Conservation (phyloP, 2,113 vertebrate genomes). For the Apeltes quadracus region DNA sequence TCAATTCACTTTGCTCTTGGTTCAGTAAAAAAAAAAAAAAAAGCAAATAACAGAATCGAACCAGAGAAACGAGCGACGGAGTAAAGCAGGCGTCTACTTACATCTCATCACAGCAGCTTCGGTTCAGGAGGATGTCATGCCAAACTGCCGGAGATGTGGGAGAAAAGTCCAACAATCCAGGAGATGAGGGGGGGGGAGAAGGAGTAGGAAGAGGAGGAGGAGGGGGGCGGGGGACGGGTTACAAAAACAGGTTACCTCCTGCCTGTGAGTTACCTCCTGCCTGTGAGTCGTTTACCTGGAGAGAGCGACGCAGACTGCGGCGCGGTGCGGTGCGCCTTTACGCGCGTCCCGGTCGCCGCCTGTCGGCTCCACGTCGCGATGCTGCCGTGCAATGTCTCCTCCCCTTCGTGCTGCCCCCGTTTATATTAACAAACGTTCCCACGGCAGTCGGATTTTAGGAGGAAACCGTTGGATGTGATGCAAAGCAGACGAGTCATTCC, state of each 20-base stretch:
- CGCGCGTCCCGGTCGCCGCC: slow-evolving; percentile 40
- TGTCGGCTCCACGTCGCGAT: slow-evolving; percentile 3
- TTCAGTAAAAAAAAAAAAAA: not conserved
- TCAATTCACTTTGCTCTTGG: not conserved
- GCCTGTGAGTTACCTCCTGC: not conserved
- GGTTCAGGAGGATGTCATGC: slow-evolving; percentile 38
- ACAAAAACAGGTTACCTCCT: slow-evolving; percentile 23
- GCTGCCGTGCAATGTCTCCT: no score
- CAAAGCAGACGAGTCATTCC: not conserved
- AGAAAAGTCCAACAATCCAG: slow-evolving; percentile 5
- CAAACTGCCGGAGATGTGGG: slow-evolving; percentile 26
- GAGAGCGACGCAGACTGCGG: not conserved
- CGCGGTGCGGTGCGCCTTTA: slow-evolving; percentile 32
- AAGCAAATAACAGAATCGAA: not conserved
- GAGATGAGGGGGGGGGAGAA: not conserved
- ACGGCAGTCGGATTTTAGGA: no score
- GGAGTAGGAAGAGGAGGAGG: not conserved
- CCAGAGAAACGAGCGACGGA: no score
- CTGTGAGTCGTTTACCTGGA: not conserved
- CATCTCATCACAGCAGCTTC: slow-evolving; percentile 68
- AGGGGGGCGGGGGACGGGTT: no score
- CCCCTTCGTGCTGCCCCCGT: no score
- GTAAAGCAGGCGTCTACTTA: slow-evolving; percentile 35
- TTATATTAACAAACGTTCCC: no score
- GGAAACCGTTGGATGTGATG: not conserved